Conservation (phyloP, 2,888 invertebrate species). For the Eugnorisma glareosa region DNA sequence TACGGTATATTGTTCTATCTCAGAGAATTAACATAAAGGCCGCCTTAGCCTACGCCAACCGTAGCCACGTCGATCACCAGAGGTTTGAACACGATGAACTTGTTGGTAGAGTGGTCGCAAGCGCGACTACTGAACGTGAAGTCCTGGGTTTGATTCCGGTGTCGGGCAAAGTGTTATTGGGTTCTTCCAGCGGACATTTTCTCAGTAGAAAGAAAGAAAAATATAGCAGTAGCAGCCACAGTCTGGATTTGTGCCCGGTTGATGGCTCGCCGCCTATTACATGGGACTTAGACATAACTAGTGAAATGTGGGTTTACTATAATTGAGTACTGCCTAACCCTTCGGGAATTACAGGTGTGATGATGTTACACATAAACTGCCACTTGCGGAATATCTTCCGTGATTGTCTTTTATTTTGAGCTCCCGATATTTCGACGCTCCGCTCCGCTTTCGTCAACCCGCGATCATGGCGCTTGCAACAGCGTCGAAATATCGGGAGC, state of each 20-base stretch:
- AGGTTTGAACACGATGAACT: neutral
- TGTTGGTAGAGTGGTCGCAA: neutral
- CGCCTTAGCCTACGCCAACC: neutral
- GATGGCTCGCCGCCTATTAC: neutral
- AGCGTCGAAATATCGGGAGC: no score
- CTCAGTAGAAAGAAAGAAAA: no score
- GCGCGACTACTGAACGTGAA: neutral
- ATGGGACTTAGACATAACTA: neutral
- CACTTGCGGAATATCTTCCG: no score
- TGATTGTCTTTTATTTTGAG: no score
- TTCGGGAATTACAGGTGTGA: no score
- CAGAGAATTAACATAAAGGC: slow-evolving; percentile 28
- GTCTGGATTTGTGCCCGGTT: neutral
- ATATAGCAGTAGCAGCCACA: neutral
- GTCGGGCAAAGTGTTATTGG: neutral
- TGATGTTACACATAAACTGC: no score
- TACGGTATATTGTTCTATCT: slow-evolving; percentile 23
- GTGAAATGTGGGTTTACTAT: neutral
- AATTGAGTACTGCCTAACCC: neutral
- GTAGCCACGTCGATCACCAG: neutral
- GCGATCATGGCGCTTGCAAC: no score
- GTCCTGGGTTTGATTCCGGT: neutral
- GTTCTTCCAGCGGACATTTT: neutral
- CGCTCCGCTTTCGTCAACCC: no score
- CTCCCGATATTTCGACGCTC: no score